Conservation (phyloP, 2,888 invertebrate genomes). For the Meta bourneti region DNA sequence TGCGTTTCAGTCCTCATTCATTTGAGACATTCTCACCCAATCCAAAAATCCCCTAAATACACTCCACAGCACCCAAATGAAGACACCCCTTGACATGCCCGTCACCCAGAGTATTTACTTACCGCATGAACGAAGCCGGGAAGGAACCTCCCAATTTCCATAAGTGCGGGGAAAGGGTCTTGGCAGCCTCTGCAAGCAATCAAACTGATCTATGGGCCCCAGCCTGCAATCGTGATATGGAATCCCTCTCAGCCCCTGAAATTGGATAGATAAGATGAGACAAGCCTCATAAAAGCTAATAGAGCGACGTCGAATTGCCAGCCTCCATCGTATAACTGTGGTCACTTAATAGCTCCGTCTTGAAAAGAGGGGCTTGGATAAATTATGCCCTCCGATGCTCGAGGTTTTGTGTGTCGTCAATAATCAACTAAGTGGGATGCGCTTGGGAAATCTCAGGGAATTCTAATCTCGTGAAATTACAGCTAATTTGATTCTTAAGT, state of each 20-base stretch:
- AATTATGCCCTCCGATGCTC: neutral
- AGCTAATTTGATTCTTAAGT: too few species aligned
- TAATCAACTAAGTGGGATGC: neutral
- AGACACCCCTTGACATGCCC: neutral
- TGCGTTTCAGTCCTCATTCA: too few species aligned
- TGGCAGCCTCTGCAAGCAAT: constrained; percentile 5
- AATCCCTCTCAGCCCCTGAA: constrained; percentile 23
- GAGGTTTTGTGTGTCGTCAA: neutral
- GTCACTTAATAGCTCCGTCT: neutral
- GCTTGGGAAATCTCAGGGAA: neutral
- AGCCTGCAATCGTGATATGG: constrained; percentile 37
- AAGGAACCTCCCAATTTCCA: constrained; percentile 17
- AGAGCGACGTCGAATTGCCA: constrained; percentile 2
- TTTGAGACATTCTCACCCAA: neutral
- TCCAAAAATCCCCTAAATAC: neutral
- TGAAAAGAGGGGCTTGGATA: neutral
- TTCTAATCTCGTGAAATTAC: too few species aligned
- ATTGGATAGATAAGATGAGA: constrained; percentile 58
- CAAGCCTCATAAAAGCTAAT: constrained; percentile 51
- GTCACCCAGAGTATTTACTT: neutral
- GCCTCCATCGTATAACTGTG: neutral
- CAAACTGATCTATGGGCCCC: constrained; percentile 46
- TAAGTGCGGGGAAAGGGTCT: neutral
- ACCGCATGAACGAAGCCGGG: neutral
- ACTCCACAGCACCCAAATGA: neutral